Percentiles rank a stretch among this genome's conserved stretches.
Conservation (phyloP, 2,888 invertebrate species). For the Sisyra nigra region DNA sequence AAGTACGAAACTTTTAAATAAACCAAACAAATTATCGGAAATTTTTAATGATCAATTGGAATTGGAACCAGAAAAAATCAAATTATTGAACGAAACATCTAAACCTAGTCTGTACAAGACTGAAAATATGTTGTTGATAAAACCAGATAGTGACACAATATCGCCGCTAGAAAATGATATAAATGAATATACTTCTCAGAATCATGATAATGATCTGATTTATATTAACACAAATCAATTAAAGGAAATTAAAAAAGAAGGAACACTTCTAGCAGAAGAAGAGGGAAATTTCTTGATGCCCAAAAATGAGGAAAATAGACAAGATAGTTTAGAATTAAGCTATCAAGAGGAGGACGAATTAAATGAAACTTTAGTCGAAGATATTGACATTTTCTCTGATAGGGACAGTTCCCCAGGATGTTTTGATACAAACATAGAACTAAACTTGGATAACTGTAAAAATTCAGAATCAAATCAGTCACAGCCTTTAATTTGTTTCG, state of each 20-base stretch:
- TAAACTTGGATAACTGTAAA: not conserved
- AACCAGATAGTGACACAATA: too few species aligned
- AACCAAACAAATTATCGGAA: too few species aligned
- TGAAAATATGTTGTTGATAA: too few species aligned
- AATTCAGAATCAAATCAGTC: not conserved
- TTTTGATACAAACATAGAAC: not conserved
- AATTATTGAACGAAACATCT: too few species aligned
- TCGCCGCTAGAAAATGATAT: not conserved
- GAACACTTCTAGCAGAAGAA: slow-evolving; percentile 17
- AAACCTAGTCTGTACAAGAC: too few species aligned
- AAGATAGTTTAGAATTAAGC: too few species aligned
- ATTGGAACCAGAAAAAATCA: too few species aligned
- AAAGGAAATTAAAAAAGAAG: not conserved
- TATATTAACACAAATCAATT: not conserved
- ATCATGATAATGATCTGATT: not conserved
- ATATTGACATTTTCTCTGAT: slow-evolving; percentile 15
- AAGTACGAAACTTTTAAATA: too few species aligned
- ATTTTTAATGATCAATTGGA: too few species aligned
- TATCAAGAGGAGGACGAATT: slow-evolving; percentile 19
- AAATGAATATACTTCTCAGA: not conserved
- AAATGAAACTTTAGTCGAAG: slow-evolving; percentile 20
- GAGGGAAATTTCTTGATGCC: too few species aligned
- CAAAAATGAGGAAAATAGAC: too few species aligned
- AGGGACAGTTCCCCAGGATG: not conserved
- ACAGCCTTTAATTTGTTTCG: not conserved